A percentile compares a stretch with the other conserved stretches of the same genome.
phyloP scores from a whole-genome alignment of 1,140 invertebrate genomes.

The Drosophila insularis region DNA sequence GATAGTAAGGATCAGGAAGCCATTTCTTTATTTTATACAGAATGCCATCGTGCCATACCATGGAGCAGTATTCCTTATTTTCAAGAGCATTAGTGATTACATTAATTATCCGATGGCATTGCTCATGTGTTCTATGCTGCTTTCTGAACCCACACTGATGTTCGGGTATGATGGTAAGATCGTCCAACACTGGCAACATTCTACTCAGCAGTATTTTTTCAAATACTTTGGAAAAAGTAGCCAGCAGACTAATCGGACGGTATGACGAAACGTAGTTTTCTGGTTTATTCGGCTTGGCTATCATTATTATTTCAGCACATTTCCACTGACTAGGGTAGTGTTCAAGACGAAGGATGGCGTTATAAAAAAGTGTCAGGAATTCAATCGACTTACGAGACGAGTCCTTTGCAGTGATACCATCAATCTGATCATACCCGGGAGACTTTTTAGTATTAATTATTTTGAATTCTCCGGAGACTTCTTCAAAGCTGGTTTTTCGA shows the following conservation, averaged over 20 bases:
- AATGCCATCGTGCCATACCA: no score
- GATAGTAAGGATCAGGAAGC: no score
- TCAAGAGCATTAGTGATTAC: background rate
- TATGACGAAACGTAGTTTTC: background rate
- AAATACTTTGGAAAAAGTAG: background rate
- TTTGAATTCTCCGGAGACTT: no score
- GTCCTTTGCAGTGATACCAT: background rate
- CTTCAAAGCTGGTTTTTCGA: no score
- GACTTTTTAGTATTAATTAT: background rate
- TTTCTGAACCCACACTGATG: background rate
- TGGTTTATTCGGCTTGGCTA: background rate
- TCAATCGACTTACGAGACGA: background rate
- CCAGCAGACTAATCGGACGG: background rate
- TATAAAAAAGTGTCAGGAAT: background rate
- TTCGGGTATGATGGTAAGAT: background rate
- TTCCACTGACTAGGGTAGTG: background rate
- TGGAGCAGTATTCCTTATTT: background rate
- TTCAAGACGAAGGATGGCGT: background rate
- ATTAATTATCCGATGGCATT: background rate
- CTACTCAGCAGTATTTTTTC: background rate
- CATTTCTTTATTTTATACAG: no score
- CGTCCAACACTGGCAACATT: background rate
- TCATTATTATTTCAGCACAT: slow-evolving; percentile 3
- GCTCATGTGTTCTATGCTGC: background rate
- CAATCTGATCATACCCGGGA: background rate